Base-by-base conservation (phyloP, 2,888 invertebrate species). In the Mamestra brassicae region DNA sequence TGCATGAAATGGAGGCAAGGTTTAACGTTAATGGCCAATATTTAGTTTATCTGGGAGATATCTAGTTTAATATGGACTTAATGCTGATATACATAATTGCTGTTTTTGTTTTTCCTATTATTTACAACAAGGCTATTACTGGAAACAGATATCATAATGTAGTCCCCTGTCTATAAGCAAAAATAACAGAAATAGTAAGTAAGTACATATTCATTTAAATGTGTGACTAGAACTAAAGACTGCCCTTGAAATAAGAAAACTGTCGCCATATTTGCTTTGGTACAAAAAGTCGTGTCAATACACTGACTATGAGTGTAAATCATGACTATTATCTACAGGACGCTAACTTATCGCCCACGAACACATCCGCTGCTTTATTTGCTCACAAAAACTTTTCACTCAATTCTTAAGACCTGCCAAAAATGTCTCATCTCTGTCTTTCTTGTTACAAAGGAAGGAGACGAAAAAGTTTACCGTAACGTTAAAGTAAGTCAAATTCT, bases 401-500 rank as follows among this genome's bases (percentile, higher is more conserved):
- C 6, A 42, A 54, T 42, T 61, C 58, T 71, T 66, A 36, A 69
- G 75, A 75, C 69, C 38, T 74, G 69, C 64, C 85, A 69, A 78
- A 81, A 77, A 79, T 54, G 0, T 42, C 8, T 52, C 15, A 8
- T 80, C 88, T 80, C 71, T 60, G 8, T 85, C 57, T 34, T 17
- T 62, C 54, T 15, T 2, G 15, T 61, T 26, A 52, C 10, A 65
- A 62, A n/a, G 45, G 61, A 85, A 47, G 26, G 80, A 76, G 84
- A 85, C 36, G 61, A 55, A 54, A 60, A 6, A 10, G 6, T 58
- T 65, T 85, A 85, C 85, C 85, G 88, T 87, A 85, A 87, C 55
- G 65, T 68, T 82, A 83, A 87, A 83, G 86, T 85, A 74, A 80
- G 77, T 57, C 77, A 75, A 85, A 83, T 85, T 80, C 68, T 77